These are phyloP conservation scores for Acanthurus tractus DNA, from an alignment of 2,797 vertebrate species.

Conservation along the genomic window DNA sequence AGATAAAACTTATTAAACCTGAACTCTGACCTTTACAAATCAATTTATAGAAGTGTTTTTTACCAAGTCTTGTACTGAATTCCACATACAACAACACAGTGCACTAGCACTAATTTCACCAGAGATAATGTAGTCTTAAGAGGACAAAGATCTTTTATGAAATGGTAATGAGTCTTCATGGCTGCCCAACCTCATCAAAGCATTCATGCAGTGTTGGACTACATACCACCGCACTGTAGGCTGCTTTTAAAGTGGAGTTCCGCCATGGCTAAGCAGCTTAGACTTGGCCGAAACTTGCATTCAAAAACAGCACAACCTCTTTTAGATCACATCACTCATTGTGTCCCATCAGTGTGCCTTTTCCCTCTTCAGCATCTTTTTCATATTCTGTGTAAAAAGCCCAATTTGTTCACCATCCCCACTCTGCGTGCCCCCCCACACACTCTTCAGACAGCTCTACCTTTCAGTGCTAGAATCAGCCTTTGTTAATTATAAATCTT, in stretches of 20 bases:
- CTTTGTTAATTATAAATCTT: constrained; percentile 80
- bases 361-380: constrained; percentile 37
- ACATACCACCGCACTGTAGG: constrained; percentile 26
- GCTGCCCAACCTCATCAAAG: constrained; percentile 61
- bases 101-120: constrained; percentile 9
- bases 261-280: constrained; percentile 51
- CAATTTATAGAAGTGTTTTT: not conserved
- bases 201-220: constrained; percentile 35
- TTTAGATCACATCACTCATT: constrained; percentile 44
- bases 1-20: not conserved
- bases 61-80: not conserved
- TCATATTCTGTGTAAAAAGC: constrained; percentile 49
- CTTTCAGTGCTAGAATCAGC: constrained; percentile 66
- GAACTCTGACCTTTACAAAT: constrained; percentile 24
- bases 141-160: constrained; percentile 61
- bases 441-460: constrained; percentile 53
- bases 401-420: constrained; percentile 56
- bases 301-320: constrained; percentile 47
- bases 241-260: constrained; percentile 37
- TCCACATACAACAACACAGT: not conserved
- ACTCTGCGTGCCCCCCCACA: constrained; percentile 16
- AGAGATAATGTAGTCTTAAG: constrained; percentile 45
- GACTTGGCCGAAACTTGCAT: constrained; percentile 46
- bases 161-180: constrained; percentile 61
- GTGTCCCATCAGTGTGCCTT: constrained; percentile 21